Evolutionary conservation across 2,888 invertebrate species (phyloP).

Genomic region (Agrochola lychnidis): DNA sequence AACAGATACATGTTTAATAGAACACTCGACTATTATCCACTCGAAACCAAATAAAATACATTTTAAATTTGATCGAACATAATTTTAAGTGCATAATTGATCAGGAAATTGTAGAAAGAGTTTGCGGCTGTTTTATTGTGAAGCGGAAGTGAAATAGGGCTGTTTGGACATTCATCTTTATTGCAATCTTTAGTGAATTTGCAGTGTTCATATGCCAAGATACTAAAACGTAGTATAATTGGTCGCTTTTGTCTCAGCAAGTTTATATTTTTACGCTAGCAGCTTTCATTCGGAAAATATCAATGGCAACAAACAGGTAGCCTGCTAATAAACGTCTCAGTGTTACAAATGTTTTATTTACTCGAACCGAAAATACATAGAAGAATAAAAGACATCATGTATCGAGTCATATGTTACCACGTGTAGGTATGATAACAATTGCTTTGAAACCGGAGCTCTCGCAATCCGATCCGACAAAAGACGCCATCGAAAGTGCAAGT

Average conservation of each 20-base stretch:
- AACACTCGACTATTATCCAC: slow-evolving; percentile 73
- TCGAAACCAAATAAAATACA: slow-evolving; percentile 65
- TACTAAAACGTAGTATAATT: background rate
- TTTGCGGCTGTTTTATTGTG: slow-evolving; percentile 49
- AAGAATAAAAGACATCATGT: slow-evolving; percentile 19
- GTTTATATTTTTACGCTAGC: slow-evolving; percentile 7
- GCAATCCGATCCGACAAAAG: slow-evolving; percentile 79
- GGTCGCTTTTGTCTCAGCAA: background rate
- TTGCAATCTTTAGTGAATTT: slow-evolving; percentile 1
- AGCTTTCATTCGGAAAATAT: slow-evolving; percentile 9
- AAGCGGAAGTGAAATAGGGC: slow-evolving; percentile 38
- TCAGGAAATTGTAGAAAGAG: slow-evolving; percentile 51
- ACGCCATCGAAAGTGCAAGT: slow-evolving; percentile 89
- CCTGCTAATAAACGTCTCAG: slow-evolving; percentile 16
- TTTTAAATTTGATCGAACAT: slow-evolving; percentile 48
- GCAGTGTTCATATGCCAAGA: background rate
- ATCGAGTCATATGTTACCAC: slow-evolving; percentile 56
- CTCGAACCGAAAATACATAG: slow-evolving; percentile 5
- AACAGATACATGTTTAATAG: slow-evolving; percentile 72
- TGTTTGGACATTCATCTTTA: slow-evolving; percentile 27
- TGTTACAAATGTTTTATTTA: slow-evolving; percentile 36
- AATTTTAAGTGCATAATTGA: slow-evolving; percentile 50
- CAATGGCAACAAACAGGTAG: slow-evolving; percentile 17
- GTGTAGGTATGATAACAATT: slow-evolving; percentile 70
- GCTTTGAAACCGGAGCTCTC: slow-evolving; percentile 74